A percentile compares a stretch with the other conserved stretches of the same genome.
Conservation (phyloP, 2,113 vertebrate species). For the Tautogolabrus adspersus region DNA sequence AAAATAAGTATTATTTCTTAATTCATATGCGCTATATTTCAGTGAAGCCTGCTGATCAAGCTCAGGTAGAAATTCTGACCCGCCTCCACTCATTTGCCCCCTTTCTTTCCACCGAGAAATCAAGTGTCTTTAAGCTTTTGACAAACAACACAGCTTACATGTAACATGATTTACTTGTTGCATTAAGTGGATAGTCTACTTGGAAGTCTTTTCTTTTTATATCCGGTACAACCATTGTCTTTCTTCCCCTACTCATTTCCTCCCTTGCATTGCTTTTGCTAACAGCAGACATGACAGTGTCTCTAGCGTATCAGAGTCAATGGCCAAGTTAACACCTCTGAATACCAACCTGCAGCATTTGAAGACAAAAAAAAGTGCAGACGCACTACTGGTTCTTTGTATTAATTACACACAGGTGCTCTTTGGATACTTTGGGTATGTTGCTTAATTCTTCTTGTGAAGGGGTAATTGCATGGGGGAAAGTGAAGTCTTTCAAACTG, state of each 20-base stretch:
- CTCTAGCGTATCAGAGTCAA: slow-evolving; percentile 21
- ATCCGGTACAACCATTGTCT: neutral
- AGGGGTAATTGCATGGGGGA: too few relatives aligned
- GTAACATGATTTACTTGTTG: neutral
- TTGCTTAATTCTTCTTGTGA: too few relatives aligned
- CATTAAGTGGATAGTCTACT: neutral
- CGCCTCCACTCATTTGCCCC: slow-evolving; percentile 3
- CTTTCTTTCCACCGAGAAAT: slow-evolving; percentile 19
- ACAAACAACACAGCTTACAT: neutral
- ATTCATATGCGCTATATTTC: neutral
- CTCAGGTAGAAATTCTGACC: slow-evolving; percentile 23
- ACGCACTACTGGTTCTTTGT: too few relatives aligned
- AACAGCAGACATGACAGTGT: neutral
- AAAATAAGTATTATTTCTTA: neutral
- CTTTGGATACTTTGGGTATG: too few relatives aligned
- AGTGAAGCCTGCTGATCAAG: slow-evolving; percentile 13
- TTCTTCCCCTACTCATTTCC: slow-evolving; percentile 3
- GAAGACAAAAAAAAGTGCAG: too few relatives aligned
- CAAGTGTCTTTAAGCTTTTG: slow-evolving; percentile 12
- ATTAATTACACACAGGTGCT: too few relatives aligned
- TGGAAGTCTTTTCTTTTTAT: slow-evolving; percentile 1
- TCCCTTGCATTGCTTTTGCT: slow-evolving; percentile 12
- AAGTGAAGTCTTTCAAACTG: too few relatives aligned
- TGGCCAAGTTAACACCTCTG: slow-evolving; percentile 24
- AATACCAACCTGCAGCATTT: neutral